Evolutionary conservation across 2,797 vertebrate species (phyloP).

Genomic region (Pangasius krempfi): DNA sequence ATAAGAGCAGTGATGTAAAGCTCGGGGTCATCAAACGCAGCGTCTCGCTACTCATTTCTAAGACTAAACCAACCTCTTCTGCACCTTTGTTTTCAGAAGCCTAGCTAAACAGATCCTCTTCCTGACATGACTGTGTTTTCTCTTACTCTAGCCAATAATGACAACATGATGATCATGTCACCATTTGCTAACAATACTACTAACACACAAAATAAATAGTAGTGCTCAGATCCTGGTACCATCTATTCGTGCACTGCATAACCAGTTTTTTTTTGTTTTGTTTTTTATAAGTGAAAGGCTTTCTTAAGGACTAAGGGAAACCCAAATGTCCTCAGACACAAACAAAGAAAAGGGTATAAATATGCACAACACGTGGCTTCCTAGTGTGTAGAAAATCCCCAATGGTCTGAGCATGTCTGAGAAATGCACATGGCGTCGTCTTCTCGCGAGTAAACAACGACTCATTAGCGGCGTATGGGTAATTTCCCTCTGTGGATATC

Average conservation of each 20-base stretch:
- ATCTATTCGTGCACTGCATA: not conserved
- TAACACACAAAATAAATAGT: not conserved
- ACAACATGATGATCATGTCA: not conserved
- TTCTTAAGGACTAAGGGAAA: slow-evolving; percentile 18
- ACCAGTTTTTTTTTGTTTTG: not conserved
- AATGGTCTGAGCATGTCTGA: slow-evolving; percentile 25
- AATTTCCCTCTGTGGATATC: slow-evolving; percentile 64
- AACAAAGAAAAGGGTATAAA: slow-evolving; percentile 21
- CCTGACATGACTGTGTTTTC: not conserved
- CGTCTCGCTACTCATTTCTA: not conserved
- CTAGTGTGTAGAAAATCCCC: slow-evolving; percentile 27
- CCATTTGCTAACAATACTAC: not conserved
- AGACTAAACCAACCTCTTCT: not conserved
- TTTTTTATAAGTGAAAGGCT: not conserved
- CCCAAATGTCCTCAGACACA: slow-evolving; percentile 18
- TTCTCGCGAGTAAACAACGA: slow-evolving; percentile 45
- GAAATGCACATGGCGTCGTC: slow-evolving; percentile 43
- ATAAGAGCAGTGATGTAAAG: not conserved
- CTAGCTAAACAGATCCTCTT: not conserved
- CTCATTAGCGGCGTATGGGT: slow-evolving; percentile 63
- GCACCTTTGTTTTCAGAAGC: not conserved
- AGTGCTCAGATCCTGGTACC: not conserved
- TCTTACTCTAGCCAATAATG: not conserved
- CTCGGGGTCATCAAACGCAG: not conserved
- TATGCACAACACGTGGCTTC: slow-evolving; percentile 20